A percentile compares a stretch with the other conserved stretches of the same genome.
Evolutionary conservation across 2,888 invertebrate genomes (phyloP).

Genomic region (Ypsolopha sequella): DNA sequence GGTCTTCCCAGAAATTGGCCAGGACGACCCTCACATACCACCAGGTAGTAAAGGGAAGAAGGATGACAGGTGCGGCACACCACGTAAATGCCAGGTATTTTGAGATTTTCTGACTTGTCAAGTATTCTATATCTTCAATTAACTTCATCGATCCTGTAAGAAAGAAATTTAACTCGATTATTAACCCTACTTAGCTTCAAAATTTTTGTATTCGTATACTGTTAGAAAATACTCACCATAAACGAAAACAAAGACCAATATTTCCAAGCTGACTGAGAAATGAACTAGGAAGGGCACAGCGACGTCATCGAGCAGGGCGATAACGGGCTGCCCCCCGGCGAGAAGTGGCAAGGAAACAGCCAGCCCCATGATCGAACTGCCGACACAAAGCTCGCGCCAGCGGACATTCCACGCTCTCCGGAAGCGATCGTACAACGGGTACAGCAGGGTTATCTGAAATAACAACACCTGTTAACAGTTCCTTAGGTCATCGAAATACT

Average conservation of each 20-base stretch:
- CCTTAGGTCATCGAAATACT: too few relatives aligned
- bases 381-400: constrained; percentile 35
- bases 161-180: not conserved
- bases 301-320: constrained; percentile 32
- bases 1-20: constrained; percentile 20
- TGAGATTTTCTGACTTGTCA: constrained; percentile 27
- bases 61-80: constrained; percentile 30
- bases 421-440: constrained; percentile 41
- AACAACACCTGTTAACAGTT: not conserved
- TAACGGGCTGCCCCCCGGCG: constrained; percentile 23
- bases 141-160: constrained; percentile 41
- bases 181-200: too few relatives aligned
- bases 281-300: constrained; percentile 34
- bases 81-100: constrained; percentile 43
- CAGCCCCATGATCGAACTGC: constrained; percentile 23
- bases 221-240: constrained; percentile 30
- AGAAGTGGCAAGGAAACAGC: constrained; percentile 21
- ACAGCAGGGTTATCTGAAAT: constrained; percentile 37
- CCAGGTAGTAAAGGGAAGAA: constrained; percentile 30
- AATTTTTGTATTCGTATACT: too few relatives aligned
- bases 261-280: constrained; percentile 33
- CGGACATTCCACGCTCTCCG: constrained; percentile 33
- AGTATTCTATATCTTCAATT: constrained; percentile 45
- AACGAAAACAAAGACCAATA: constrained; percentile 39
- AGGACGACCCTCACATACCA: constrained; percentile 25